A percentile compares a stretch with the other conserved stretches of the same genome.
Conservation (phyloP, 92 coral and sea anemone genomes). For the Muricea muricata region DNA sequence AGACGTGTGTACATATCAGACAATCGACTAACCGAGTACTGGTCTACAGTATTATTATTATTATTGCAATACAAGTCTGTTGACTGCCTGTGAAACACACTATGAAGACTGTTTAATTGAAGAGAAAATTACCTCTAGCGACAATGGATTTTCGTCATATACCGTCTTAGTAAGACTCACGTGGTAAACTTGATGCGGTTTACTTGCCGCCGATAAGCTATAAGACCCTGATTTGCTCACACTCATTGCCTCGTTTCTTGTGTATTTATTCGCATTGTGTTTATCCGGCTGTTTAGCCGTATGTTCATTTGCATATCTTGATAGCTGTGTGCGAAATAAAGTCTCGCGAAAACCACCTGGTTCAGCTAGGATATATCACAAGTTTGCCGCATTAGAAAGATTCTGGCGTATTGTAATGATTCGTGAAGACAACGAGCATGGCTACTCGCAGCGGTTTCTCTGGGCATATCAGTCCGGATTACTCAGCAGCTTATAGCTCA, state of each 20-base stretch:
- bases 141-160: background rate
- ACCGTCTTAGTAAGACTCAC: background rate
- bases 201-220: background rate
- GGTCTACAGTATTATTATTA: background rate
- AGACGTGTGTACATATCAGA: background rate
- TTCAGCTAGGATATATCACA: background rate
- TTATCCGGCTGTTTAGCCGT: conserved; percentile 21
- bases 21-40: too few relatives aligned
- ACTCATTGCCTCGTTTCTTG: conserved; percentile 11
- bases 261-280: conserved; percentile 36
- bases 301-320: conserved; percentile 38
- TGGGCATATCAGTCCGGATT: background rate
- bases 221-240: conserved; percentile 20
- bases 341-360: conserved; percentile 46
- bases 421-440: background rate
- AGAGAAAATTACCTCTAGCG: background rate
- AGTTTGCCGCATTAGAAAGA: background rate
- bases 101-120: background rate
- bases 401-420: background rate
- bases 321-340: conserved; percentile 3
- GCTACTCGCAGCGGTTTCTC: background rate
- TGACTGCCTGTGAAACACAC: background rate
- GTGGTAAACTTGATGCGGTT: background rate
- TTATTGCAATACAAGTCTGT: background rate
- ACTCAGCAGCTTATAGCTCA: background rate